Evolutionary conservation across 1,140 invertebrate genomes (phyloP), one percentile per base, ranked within the genome.

Genomic region (Pseudoatta argentina): DNA sequence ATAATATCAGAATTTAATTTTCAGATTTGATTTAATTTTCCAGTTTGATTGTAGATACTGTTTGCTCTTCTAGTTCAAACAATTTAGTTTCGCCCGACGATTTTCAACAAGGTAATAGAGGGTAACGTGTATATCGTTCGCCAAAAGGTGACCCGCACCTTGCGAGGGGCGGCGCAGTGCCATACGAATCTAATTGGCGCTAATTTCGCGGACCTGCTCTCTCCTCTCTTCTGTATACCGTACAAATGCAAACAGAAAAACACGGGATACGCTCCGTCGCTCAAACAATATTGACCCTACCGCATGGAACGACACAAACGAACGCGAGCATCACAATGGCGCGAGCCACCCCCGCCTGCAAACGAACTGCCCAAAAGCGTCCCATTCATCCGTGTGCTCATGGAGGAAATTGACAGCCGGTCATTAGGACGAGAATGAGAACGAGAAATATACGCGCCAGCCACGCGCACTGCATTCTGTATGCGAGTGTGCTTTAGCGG

Each of bases 211-310:
- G 67, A 91, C 87, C 89, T 91, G 81, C 66, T 67, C 73, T 64
- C 44, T 66, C 55, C 64, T 69, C 51, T 61, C 30, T 55, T 57
- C 64, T 44, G n/a, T 79, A 39, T 14, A 57, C 63, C 30, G 59
- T 34, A 85, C 82, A 64, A 89, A 85, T 39, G 86, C 88, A 91
- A 91, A 91, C 86, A 91, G 81, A 78, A 91, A 88, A 89, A 88
- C 57, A 87, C 86, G 66, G 90, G 88, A 91, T 91, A 91, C 90
- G 90, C 85, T 91, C 86, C 57, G 91, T 91, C 87, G 81, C 59
- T 91, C 81, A 79, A 27, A 91, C 89, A 91, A 91, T 91, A 91
- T 91, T 91, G 90, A 91, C 90, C 82, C 89, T 91, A 55, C 59
- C 75, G 75, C 27, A 24, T 72, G 51, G 67, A 85, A 83, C 34